Evolutionary conservation across 2,797 vertebrate genomes (phyloP), one percentile per base, ranked within the genome.

Genomic region (Pteropus rufus): DNA sequence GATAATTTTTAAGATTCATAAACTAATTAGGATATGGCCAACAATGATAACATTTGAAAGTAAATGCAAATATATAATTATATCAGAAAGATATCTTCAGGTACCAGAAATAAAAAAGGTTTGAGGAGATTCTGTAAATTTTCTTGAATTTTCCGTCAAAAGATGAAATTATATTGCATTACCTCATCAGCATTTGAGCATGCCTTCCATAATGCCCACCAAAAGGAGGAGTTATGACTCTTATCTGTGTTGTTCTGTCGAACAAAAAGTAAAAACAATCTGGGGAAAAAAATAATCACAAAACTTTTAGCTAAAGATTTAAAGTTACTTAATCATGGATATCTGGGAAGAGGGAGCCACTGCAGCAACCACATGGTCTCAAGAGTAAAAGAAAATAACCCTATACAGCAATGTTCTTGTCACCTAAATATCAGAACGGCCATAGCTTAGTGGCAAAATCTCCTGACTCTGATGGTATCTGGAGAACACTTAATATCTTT

Each of bases 1-100:
- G 3, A 29, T 67, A 7, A 80, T 65, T 73, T 85, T 77, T 67
- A 70, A 82, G 5, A 24, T 21, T 3, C 11, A 24, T 69, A 92
- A 80, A 65, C 15, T 76, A 34, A 24, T 52, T 80, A 92, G 4
- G 2, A 10, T 84, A 23, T 54, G 10, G 2, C 83, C 44, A 92
- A 44, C 54, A 95, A 77, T 81, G 29, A 3, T 6, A 89, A 76
- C 36, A 80, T 73, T 76, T 73, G 31, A 89, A 85, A 93, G 12
- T 18, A 93, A 91, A 82, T 70, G 5, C 10, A 86, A 94, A 79
- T n/a, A 7, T 12, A 41, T 0, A 0, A 10, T 91, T 94, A 70
- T 81, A 21, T 62, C 36, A 77, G n/a, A 69, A 5, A n/a, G 0
- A 60, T 49, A 54, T 21, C 1, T 65, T 89, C 15, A 80, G 15